Conservation (phyloP, 2,888 invertebrate genomes). For the Hydrotaea diabolus region DNA sequence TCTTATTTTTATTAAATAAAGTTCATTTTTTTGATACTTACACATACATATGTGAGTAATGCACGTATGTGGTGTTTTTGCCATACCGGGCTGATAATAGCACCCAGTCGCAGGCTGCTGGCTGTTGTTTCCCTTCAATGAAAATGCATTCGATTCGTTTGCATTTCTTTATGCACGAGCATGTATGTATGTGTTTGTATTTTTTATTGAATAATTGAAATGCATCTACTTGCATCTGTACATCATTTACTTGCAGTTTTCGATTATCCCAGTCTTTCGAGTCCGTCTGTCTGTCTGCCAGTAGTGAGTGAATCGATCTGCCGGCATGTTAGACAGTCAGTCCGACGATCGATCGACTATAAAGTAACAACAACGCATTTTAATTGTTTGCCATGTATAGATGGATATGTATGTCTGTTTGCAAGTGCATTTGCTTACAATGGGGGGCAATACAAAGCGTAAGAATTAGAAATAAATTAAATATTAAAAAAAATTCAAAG, state of each 20-base stretch:
- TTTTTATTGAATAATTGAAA: constrained; percentile 36
- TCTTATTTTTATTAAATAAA: constrained; percentile 1
- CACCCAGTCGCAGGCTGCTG: background rate
- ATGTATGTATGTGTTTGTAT: too few species aligned
- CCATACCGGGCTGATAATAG: background rate
- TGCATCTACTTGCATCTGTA: constrained; percentile 47
- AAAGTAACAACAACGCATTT: constrained; percentile 15
- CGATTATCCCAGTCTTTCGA: constrained; percentile 33
- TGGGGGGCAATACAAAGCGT: background rate
- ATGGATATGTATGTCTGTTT: too few species aligned
- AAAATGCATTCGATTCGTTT: constrained; percentile 8
- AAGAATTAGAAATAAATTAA: too few species aligned
- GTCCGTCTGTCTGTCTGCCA: background rate
- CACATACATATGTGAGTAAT: constrained; percentile 6
- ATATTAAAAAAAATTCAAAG: too few species aligned
- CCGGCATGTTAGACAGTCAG: background rate
- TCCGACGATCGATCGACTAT: background rate
- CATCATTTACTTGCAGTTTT: constrained; percentile 2
- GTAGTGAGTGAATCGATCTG: background rate
- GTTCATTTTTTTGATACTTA: background rate
- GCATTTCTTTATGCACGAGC: constrained; percentile 8
- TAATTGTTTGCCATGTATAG: constrained; percentile 1
- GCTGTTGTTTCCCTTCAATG: constrained; percentile 3
- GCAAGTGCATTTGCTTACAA: too few species aligned
- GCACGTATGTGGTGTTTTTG: background rate